Evolutionary conservation across 1,140 invertebrate genomes (phyloP), one percentile per base, ranked within the genome.

Genomic region (Euglossa dilemma): DNA sequence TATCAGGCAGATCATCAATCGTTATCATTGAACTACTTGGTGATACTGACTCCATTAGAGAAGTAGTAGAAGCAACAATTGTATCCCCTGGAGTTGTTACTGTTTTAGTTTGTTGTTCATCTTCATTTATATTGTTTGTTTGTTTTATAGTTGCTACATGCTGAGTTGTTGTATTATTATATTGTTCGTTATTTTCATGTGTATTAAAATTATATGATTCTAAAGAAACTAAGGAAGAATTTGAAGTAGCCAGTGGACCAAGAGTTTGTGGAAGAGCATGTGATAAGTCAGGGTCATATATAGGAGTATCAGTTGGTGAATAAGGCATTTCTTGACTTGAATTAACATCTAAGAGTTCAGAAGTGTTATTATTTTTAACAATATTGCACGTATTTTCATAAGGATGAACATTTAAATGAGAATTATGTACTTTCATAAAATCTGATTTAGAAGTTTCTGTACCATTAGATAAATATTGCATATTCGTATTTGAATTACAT

Each of bases 1-100:
- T 92, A 43, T 93, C 90, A 16, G 79, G 69, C n/a, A 91, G 70
- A 78, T 92, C 89, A 43, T 90, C 83, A 16, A 89, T 84, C 9
- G 82, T 80, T 57, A 85, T 56, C 64, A 87, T 82, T 23, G 86
- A 77, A 14, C 54, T 76, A 47, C 52, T 59, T 0, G 81, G 69
- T 25, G 78, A 89, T 11, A 83, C 2, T 3, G 87, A 56, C 6
- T 70, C 78, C 7, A 12, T n/a, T 2, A 81, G 36, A 6, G 64
- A 77, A 23, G 69, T 25, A 45, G 52, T 25, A 83, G 73, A 77
- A 36, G 11, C 16, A 25, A 28, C 23, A 43, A n/a, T 14, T 43
- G 67, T 14, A 28, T 73, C 63, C 5, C 28, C 3, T 9, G 67
- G 12, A 25, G 47, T 16, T 9, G 45, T 64, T 50, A 61, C 59